A percentile compares a stretch with the other conserved stretches of the same genome.
Conservation (phyloP, 2,888 invertebrate species). For the Papilio elwesi region DNA sequence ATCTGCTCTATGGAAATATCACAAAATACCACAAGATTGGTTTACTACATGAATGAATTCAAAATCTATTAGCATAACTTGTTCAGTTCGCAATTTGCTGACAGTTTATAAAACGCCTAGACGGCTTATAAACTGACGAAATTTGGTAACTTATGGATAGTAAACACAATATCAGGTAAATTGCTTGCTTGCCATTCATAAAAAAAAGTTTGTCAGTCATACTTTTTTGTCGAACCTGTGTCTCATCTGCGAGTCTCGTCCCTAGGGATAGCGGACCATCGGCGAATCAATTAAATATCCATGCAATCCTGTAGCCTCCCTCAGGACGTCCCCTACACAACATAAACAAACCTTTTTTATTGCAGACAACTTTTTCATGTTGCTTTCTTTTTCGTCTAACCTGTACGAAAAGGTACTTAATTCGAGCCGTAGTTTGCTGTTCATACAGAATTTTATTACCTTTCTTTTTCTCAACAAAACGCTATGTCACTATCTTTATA, state of each 20-base stretch:
- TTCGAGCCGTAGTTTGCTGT: not conserved
- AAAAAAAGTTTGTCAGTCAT: not conserved
- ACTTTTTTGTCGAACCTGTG: conserved; percentile 2
- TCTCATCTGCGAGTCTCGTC: conserved; percentile 25
- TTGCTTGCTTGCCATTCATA: not conserved
- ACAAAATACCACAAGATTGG: too few species aligned
- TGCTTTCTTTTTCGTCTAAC: conserved; percentile 20
- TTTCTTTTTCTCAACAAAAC: not conserved
- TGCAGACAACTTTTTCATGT: conserved; percentile 30
- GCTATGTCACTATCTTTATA: too few species aligned
- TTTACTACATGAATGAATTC: too few species aligned
- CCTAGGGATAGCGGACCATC: conserved; percentile 16
- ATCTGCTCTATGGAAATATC: too few species aligned
- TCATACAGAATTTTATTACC: not conserved
- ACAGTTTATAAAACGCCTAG: too few species aligned
- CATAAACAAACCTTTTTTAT: conserved; percentile 37
- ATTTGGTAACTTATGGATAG: too few species aligned
- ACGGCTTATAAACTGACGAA: too few species aligned
- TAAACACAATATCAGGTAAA: too few species aligned
- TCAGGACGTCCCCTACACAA: conserved; percentile 19
- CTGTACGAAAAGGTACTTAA: conserved; percentile 11
- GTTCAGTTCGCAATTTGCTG: too few species aligned
- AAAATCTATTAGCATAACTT: too few species aligned
- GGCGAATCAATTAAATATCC: conserved; percentile 37
- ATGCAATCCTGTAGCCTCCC: conserved; percentile 33